Percentiles rank a stretch among this genome's conserved stretches.
Conservation (phyloP, 2,888 invertebrate species). For the Petrolisthes manimaculis region DNA sequence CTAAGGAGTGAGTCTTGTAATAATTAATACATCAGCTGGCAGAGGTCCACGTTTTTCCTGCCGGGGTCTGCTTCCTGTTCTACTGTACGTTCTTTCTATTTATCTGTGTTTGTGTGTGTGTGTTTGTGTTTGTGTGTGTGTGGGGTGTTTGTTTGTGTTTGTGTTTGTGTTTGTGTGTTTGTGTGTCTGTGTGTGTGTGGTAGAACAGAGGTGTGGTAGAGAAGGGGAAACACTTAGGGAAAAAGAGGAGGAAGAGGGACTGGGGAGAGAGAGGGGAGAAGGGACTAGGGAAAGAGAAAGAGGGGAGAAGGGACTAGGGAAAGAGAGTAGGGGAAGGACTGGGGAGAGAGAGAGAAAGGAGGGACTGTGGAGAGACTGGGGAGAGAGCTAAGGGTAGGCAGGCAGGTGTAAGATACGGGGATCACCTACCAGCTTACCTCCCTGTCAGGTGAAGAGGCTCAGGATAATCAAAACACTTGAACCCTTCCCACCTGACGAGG, state of each 20-base stretch:
- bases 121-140: too few species aligned
- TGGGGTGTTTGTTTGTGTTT: too few species aligned
- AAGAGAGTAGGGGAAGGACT: not conserved
- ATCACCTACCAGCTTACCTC: not conserved
- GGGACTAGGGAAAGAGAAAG: not conserved
- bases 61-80: not conserved
- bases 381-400: not conserved
- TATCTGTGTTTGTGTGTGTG: too few species aligned
- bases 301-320: not conserved
- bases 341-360: not conserved
- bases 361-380: not conserved
- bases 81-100: not conserved
- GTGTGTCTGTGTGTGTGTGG: too few species aligned
- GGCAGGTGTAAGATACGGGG: not conserved
- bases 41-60: not conserved
- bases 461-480: not conserved
- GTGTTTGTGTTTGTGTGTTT: too few species aligned
- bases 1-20: not conserved
- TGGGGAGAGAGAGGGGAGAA: not conserved
- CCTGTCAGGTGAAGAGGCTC: not conserved
- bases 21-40: constrained; percentile 2
- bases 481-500: not conserved
- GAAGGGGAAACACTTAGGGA: not conserved
- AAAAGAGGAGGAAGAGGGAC: not conserved
- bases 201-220: not conserved